Base-by-base conservation (phyloP, 2,888 invertebrate genomes). In the Pristionchus fissidentatus region DNA sequence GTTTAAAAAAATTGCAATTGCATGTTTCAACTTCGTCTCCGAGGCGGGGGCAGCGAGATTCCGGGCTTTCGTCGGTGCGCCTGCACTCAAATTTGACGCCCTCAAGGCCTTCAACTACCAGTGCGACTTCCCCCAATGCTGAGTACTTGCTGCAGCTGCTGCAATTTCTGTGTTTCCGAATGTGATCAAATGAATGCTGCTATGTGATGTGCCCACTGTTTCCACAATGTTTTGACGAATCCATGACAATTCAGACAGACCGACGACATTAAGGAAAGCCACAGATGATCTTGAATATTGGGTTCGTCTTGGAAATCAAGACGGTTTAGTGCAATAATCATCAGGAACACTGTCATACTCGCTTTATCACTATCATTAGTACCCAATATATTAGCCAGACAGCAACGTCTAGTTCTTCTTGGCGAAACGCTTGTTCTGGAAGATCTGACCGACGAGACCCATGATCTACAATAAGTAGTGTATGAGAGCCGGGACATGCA, bases 361-460 rank as follows among this genome's bases (percentile, higher is more conserved):
- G 62, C 62, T 66, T 66, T 66, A 66, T 66, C 60, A 60, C 60
- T 60, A 60, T 60, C 38, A 66, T 29, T 22, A 22, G 13, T 66
- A 38, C 62, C 62, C 38, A 57, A 60, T 19, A n/a, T n/a, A n/a
- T n/a, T n/a, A 32, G 32, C 32, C 60, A 32, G 38, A 19, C 38
- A 19, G 62, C 10, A 60, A 1, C 57, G 7, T 66, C 70, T 70
- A 70, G 26, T 70, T 26, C 70, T 70, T 22, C 49, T 77, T 77
- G 49, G 46, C 75, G 75, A 77, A 77, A 32, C 75, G 75, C 75
- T 77, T 77, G 75, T 77, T 49, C 49, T 77, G 46, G 75, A 77
- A 77, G 49, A 77, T 77, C 3, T 26, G n/a, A 19, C 75, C 49
- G 75, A 77, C 49, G 75, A 77, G 49, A 49, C 49, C 22, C 49